A percentile compares a stretch with the other conserved stretches of the same genome.
These are phyloP conservation scores for Taxidea taxus DNA, from an alignment of 2,113 vertebrate species.

Conservation along the genomic window DNA sequence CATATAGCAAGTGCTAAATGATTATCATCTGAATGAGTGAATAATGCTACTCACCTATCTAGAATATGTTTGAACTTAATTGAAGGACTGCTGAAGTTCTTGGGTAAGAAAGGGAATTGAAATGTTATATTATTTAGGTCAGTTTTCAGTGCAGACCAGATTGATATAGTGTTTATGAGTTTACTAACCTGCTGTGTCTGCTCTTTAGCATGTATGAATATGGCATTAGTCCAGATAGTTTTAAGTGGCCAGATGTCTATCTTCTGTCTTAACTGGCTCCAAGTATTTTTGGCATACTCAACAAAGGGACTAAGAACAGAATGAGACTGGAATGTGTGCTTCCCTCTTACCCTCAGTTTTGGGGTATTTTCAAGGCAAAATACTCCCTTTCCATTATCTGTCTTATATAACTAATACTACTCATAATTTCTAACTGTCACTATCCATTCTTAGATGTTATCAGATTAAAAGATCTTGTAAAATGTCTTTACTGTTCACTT, in stretches of 20 bases:
- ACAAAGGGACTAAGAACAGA: neutral
- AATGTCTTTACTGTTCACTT: neutral
- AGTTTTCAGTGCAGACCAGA: conserved; percentile 20
- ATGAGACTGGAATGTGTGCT: neutral
- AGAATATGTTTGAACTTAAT: neutral
- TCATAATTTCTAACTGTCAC: neutral
- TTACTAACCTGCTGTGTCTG: conserved; percentile 28
- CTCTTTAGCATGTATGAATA: neutral
- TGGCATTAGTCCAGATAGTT: conserved; percentile 24
- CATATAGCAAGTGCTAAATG: neutral
- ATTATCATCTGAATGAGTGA: neutral
- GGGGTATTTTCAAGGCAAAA: neutral
- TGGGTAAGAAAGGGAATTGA: conserved; percentile 25
- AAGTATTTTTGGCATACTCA: conserved; percentile 28
- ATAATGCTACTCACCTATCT: neutral
- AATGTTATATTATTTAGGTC: conserved; percentile 2
- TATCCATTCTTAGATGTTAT: neutral
- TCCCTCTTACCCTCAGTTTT: neutral
- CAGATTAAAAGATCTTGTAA: neutral
- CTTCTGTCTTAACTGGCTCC: conserved; percentile 2
- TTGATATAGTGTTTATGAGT: conserved; percentile 50
- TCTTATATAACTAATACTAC: neutral
- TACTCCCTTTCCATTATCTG: neutral
- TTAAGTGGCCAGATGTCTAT: neutral
- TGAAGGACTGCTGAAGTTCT: conserved; percentile 4